Evolutionary conservation across 2,797 vertebrate genomes (phyloP).

Genomic region (Ibycter americanus): DNA sequence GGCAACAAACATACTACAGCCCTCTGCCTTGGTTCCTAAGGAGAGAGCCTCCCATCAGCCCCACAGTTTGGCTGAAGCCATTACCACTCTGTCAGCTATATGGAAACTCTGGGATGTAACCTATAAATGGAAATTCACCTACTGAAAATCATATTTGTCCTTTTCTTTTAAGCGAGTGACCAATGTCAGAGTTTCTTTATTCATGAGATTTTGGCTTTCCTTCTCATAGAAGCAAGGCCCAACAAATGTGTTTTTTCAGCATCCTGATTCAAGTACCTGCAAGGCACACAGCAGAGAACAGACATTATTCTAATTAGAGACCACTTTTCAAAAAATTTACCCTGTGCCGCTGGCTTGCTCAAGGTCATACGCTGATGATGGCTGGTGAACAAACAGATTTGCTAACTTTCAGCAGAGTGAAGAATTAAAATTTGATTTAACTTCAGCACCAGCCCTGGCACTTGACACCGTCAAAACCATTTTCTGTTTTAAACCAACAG

Average conservation of each 20-base stretch:
- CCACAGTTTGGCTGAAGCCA: rapidly evolving
- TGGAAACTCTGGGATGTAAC: not conserved
- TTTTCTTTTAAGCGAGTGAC: not conserved
- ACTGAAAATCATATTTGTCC: not conserved
- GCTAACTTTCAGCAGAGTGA: not conserved
- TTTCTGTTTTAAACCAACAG: not conserved
- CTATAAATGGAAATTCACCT: rapidly evolving
- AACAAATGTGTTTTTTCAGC: not conserved
- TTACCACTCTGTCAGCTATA: not conserved
- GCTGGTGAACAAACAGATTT: not conserved
- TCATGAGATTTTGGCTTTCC: not conserved
- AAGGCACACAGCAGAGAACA: not conserved
- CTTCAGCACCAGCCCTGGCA: not conserved
- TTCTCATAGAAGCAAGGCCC: not conserved
- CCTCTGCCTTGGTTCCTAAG: not conserved
- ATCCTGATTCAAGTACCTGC: not conserved
- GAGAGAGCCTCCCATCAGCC: not conserved
- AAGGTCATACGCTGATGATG: not conserved
- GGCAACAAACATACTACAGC: rapidly evolving
- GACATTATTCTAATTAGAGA: not conserved
- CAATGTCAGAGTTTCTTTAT: not conserved
- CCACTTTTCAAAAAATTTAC: not conserved
- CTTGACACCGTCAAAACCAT: not conserved
- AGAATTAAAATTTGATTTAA: not conserved
- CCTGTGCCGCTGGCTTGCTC: not conserved